Conservation (phyloP, 1,140 invertebrate genomes). For the Hylyphantes graminicola region DNA sequence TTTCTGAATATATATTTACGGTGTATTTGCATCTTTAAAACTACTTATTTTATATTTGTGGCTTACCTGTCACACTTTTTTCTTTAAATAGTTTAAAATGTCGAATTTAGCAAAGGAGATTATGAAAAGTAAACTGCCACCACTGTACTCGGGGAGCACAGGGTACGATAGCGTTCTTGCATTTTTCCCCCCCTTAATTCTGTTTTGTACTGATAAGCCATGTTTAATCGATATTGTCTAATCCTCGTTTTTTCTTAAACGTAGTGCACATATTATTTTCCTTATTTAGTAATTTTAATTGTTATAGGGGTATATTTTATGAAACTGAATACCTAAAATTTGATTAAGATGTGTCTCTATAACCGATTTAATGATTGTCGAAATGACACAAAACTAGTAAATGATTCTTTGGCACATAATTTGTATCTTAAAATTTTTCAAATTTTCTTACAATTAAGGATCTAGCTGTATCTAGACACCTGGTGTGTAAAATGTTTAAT, state of each 20-base stretch:
- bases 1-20: no score
- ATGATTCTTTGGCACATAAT: no score
- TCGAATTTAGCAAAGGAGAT: conserved; percentile 52
- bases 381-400: no score
- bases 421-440: no score
- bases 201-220: background rate
- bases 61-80: no score
- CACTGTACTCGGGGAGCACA: conserved; percentile 47
- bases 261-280: background rate
- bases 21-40: no score
- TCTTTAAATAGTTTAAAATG: background rate
- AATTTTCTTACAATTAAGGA: no score
- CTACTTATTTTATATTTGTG: no score
- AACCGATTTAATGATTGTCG: background rate
- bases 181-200: background rate
- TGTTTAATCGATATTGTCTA: background rate
- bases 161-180: conserved; percentile 31
- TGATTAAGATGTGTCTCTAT: background rate
- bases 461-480: no score
- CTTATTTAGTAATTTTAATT: background rate
- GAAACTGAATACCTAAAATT: background rate
- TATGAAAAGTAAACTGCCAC: conserved; percentile 52
- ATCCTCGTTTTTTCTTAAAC: background rate
- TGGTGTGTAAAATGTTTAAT: no score
- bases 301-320: background rate